Conservation (phyloP, 2,888 invertebrate genomes). For the Idaea dimidiata region DNA sequence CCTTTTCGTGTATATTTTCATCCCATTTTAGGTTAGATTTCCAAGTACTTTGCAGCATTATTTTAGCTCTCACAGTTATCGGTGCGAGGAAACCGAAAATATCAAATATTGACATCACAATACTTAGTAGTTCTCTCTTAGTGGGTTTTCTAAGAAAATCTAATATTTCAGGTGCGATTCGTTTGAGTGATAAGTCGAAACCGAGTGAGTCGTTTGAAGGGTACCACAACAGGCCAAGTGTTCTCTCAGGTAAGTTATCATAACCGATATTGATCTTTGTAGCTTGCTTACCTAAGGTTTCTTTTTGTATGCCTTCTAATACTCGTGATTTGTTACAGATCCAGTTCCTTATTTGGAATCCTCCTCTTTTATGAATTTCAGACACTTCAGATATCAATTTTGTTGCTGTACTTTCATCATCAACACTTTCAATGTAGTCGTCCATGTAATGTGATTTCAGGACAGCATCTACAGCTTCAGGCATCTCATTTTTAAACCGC, state of each 20-base stretch:
- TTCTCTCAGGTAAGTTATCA: no score
- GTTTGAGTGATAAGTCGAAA: conserved; percentile 21
- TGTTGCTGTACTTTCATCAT: not conserved
- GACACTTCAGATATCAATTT: not conserved
- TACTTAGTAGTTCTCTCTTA: conserved; percentile 24
- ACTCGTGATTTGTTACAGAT: not conserved
- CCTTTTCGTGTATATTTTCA: conserved; percentile 11
- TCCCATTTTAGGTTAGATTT: conserved; percentile 20
- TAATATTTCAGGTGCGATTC: conserved; percentile 16
- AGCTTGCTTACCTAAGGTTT: no score
- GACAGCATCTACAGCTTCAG: no score
- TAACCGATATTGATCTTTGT: no score
- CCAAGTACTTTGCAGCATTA: conserved; percentile 29
- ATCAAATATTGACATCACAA: no score
- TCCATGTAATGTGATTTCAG: no score
- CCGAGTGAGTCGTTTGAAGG: conserved; percentile 17
- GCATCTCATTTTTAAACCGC: no score
- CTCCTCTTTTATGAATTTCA: not conserved
- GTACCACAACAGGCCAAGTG: conserved; percentile 26
- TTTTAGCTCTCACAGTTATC: conserved; percentile 29
- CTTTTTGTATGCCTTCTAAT: conserved; percentile 5
- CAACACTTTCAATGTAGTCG: not conserved
- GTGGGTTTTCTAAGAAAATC: conserved; percentile 24
- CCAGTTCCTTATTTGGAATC: not conserved
- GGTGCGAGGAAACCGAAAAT: conserved; percentile 29